Base-by-base conservation (phyloP, 2,113 vertebrate genomes). In the Xenus cinereus region DNA sequence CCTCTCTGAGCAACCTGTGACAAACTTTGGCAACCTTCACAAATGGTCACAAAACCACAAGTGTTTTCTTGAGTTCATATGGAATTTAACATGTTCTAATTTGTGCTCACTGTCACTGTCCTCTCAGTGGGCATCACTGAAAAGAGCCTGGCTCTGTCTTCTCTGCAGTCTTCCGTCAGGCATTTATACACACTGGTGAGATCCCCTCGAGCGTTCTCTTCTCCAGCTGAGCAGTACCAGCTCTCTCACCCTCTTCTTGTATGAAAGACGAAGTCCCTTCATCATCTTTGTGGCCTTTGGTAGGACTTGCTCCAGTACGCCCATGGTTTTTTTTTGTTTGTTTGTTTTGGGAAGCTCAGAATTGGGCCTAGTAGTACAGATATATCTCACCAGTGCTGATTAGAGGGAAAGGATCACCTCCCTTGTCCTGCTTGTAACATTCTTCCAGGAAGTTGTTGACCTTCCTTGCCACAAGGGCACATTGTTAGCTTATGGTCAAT, bases 331-430 rank as follows among this genome's bases (percentile, higher is more conserved):
- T 22, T 46, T 92, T 60, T n/a, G n/a, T n/a, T n/a, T n/a, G n/a
- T n/a, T 76, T 62, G 22, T 46, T 57, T 76, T 48, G 23, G 11
- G 35, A 3, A 84, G 3, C n/a, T 77, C 37, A 63, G 68, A 80
- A 28, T 32, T 48, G 23, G 12, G 41, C 37, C 1, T 9, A 46
- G 15, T 9, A 45, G 33, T 64, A 12, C 28, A 0, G 1, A 30
- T 46, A 6, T 10, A 17, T 26, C 63, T 48, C 23, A 67, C 23
- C 11, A 68, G 19, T 27, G 37, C 51, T 76, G 35, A 46, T 28
- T 22, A 46, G 26, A 92, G 14, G 7, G 23, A 35, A 63, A 54
- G 7, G 11, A 87, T 48, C 17, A n/a, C 1, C 1, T 73, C 23
- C 18, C 5, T 76, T 1, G 3, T 24, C 13, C 4, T 69, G 2